These are phyloP conservation scores for Hyperoplus lanceolatus DNA, from an alignment of 2,797 vertebrate species.

Conservation along the genomic window DNA sequence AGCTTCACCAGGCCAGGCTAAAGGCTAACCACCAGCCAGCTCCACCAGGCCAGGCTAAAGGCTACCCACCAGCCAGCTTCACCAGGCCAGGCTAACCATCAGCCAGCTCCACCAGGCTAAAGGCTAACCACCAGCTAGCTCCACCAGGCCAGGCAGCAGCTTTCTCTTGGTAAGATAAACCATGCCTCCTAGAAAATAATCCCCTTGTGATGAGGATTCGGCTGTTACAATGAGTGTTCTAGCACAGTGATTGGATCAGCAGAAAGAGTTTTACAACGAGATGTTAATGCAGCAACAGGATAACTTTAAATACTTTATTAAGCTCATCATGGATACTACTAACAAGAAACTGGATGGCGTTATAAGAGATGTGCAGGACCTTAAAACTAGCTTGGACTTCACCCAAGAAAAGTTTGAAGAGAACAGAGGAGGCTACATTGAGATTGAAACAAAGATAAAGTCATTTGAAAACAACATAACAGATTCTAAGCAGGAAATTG, in stretches of 20 bases:
- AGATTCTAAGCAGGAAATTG: conserved; percentile 26
- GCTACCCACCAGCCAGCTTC: no score
- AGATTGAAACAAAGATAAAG: conserved; percentile 32
- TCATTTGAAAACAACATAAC: conserved; percentile 13
- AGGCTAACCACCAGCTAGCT: no score
- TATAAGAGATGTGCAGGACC: conserved; percentile 34
- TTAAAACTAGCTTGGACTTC: conserved; percentile 26
- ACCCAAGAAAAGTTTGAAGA: conserved; percentile 9
- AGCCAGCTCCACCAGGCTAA: no score
- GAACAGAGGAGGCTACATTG: conserved; percentile 2
- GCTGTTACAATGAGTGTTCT: conserved; percentile 17
- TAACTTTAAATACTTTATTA: conserved; percentile 4
- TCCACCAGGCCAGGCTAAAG: no score
- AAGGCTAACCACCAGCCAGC: no score
- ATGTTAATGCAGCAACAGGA: neutral
- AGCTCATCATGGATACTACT: conserved; percentile 10
- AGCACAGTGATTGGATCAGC: neutral
- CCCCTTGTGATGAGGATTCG: conserved; percentile 11
- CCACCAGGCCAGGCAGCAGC: no score
- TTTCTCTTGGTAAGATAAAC: conserved; percentile 2
- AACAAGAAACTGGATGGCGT: conserved; percentile 25
- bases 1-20: no score
- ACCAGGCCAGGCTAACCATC: no score
- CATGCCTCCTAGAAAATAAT: conserved; percentile 4
- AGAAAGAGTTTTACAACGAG: neutral